These are phyloP conservation scores for Aleiodes testaceus DNA, from an alignment of 2,888 invertebrate species.

Conservation along the genomic window DNA sequence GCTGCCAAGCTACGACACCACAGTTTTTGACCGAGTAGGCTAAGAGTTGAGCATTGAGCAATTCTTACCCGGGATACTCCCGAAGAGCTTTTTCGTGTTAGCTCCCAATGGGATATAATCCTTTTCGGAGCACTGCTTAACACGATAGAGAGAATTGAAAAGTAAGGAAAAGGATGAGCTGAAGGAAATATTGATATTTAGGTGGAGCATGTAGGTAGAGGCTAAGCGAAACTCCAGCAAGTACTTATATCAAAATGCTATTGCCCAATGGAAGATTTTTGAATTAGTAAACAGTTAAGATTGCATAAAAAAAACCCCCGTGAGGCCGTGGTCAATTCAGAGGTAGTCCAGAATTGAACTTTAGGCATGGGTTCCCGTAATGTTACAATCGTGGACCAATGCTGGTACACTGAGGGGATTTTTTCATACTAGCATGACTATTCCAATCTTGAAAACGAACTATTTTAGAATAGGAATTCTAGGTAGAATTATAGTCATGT, in stretches of 20 bases:
- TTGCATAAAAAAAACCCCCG: constrained; percentile 47
- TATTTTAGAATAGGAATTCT: too few relatives aligned
- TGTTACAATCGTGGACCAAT: not conserved
- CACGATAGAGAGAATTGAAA: not conserved
- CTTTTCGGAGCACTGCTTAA: constrained; percentile 11
- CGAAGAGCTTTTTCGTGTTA: constrained; percentile 60
- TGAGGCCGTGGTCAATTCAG: not conserved
- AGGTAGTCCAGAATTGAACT: too few relatives aligned
- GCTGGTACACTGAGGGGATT: not conserved
- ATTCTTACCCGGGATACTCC: constrained; percentile 30
- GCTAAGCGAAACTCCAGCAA: constrained; percentile 37
- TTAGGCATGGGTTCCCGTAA: too few relatives aligned
- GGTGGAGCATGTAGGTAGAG: constrained; percentile 23
- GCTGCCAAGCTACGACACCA: too few relatives aligned
- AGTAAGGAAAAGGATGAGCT: not conserved
- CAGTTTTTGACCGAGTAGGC: too few relatives aligned
- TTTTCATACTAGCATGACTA: too few relatives aligned
- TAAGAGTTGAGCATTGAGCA: too few relatives aligned
- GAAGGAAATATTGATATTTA: not conserved
- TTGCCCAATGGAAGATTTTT: constrained; percentile 54
- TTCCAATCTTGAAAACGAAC: too few relatives aligned
- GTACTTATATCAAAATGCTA: constrained; percentile 59
- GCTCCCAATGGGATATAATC: constrained; percentile 36
- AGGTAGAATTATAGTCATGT: too few relatives aligned
- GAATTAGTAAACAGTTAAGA: constrained; percentile 60